These are phyloP conservation scores for Helicoverpa zea DNA, from an alignment of 1,140 invertebrate species.

Conservation along the genomic window DNA sequence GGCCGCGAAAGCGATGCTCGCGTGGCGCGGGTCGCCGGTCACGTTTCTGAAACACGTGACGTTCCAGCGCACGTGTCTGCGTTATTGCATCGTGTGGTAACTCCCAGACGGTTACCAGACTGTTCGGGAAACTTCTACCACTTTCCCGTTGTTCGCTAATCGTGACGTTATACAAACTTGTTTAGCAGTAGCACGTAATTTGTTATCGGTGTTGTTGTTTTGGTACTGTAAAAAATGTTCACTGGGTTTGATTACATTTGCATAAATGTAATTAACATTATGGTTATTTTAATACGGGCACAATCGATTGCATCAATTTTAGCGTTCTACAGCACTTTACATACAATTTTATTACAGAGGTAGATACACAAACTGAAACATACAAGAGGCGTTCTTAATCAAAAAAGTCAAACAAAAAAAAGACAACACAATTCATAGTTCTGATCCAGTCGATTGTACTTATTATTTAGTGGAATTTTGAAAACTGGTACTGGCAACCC, in stretches of 20 bases:
- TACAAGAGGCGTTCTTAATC: too few relatives aligned
- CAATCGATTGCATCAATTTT: too few relatives aligned
- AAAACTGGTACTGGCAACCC: slow-evolving; percentile 5
- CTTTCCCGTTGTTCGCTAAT: background rate
- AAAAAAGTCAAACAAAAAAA: too few relatives aligned
- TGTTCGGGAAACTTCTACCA: slow-evolving; percentile 48
- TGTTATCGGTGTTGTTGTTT: background rate
- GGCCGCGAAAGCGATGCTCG: slow-evolving; percentile 48
- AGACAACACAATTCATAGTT: too few relatives aligned
- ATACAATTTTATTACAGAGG: too few relatives aligned
- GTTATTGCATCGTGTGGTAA: slow-evolving; percentile 33
- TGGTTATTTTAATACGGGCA: too few relatives aligned
- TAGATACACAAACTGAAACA: too few relatives aligned
- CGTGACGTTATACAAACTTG: background rate
- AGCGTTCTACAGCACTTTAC: too few relatives aligned
- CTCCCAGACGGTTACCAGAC: slow-evolving; percentile 21
- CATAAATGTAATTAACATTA: too few relatives aligned
- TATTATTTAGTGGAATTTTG: background rate
- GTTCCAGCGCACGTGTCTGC: slow-evolving; percentile 55
- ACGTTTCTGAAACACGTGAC: slow-evolving; percentile 64
- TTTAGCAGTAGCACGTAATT: background rate
- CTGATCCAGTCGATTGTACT: background rate
- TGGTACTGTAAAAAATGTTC: too few relatives aligned
- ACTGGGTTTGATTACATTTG: too few relatives aligned
- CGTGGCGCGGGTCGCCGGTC: slow-evolving; percentile 53